Base-by-base conservation (phyloP, 2,888 invertebrate species). In the Atherix ibis region DNA sequence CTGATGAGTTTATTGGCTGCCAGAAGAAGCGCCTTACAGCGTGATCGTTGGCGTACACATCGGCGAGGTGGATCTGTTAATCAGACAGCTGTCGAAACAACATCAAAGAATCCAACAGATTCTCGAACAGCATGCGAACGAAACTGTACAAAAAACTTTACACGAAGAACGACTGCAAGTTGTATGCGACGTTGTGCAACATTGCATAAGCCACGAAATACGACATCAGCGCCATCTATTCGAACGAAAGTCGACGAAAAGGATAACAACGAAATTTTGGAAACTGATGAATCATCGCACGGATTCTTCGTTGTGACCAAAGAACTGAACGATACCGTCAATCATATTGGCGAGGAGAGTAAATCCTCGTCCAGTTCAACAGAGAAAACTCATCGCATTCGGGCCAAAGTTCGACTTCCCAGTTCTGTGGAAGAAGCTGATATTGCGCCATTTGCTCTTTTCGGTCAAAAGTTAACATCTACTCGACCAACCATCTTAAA, bases 401-500 rank as follows among this genome's bases (percentile, higher is more conserved):
- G 48, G 3, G 40, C 43, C 0, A 48, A 53, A 19, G 45, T 44
- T 36, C 46, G 44, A 1, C 17, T 14, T 18, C 24, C 32, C 5
- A 17, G 32, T 12, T 46, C 50, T 16, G 36, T 46, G 5, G 48
- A 50, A n/a, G 56, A 53, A 27, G 49, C 53, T 27, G 76, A 76
- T 46, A 68, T 76, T 63, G 69, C 71, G 31, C 76, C 77, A 9
- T 79, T 78, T 53, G 62, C 76, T 37, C 73, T 67, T 48, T 79
- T 79, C 49, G 79, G 79, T 0, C 72, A 76, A 48, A 78, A 78
- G 50, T 48, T 70, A 26, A 61, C 63, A 2, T 62, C 64, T 0
- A 52, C 64, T 2, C 53, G 50, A 29, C 60, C 58, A 1, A 52
- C 48, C 2, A 46, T 50, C 0, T 39, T 58, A 18, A 50, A 50